Base-by-base conservation (phyloP, 2,797 vertebrate genomes). In the Salmo trutta region DNA sequence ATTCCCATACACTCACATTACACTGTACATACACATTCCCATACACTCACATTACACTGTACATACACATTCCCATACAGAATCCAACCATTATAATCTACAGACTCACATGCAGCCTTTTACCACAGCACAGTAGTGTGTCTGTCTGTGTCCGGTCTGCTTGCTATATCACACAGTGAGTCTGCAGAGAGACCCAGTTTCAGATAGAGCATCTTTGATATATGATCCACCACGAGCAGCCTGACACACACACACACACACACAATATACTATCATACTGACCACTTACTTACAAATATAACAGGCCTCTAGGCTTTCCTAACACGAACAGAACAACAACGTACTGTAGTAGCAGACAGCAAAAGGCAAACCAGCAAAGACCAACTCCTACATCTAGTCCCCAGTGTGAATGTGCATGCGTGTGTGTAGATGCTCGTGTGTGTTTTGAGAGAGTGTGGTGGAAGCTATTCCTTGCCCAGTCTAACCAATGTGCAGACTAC, bases 401-500 rank as follows among this genome's bases (percentile, higher is more conserved):
- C n/a, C 19, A 8, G 52, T 53, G 16, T 53, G 53, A 16, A 19
- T 56, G 53, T n/a, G 53, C 76, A 81, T 77, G 8, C 27, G 29
- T 59, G 70, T 78, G 10, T 47, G 41, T 47, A 2, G 12, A 12
- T 47, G 41, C 10, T 12, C 2, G 41, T 47, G 41, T 47, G 10
- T 47, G 41, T 47, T 47, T 47, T 47, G 41, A 47, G 73, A 77
- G 85, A 81, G 88, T 93, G 84, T 84, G 96, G 10, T 47, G 41
- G 41, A 92, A 91, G 92, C 85, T 17, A 92, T 94, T 91, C 97
- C 98, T 93, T 98, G 97, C 97, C 96, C 97, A 97, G 97, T 98
- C 96, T 99, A 99, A 99, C 97, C 97, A 99, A 99, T 99, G 97
- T 99, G 97, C 97, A 98, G 97, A 99, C 97, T 99, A 99, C 97